Conservation (phyloP, 2,797 vertebrate species). For the Cynopterus sphinx region DNA sequence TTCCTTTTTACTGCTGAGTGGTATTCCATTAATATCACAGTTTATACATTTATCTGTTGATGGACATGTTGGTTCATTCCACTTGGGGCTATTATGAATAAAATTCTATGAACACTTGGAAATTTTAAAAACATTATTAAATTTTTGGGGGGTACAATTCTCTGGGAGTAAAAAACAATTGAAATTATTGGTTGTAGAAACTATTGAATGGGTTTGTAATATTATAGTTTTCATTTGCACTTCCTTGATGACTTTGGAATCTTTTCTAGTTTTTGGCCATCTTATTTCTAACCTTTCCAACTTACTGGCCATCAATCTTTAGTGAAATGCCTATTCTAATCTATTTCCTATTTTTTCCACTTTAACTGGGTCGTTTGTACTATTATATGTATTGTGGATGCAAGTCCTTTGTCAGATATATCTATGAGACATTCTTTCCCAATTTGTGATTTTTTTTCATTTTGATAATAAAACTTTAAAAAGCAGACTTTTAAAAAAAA, state of each 20-base stretch:
- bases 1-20: background rate
- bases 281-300: background rate
- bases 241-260: background rate
- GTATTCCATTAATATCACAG: background rate
- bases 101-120: background rate
- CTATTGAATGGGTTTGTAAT: background rate
- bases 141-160: background rate
- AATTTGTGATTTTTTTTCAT: background rate
- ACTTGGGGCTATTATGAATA: background rate
- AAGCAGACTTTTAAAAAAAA: background rate
- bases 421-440: background rate
- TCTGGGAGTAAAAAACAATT: background rate
- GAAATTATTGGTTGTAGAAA: background rate
- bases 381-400: background rate
- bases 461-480: slow-evolving; percentile 12
- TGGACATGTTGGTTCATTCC: background rate
- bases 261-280: background rate
- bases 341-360: background rate
- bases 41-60: background rate
- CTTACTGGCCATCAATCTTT: background rate
- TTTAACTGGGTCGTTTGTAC: background rate
- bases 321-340: background rate
- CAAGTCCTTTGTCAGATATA: background rate
- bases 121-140: background rate
- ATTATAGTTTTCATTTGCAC: background rate